Evolutionary conservation across 2,888 invertebrate genomes (phyloP).

Genomic region (Pterostichus madidus): DNA sequence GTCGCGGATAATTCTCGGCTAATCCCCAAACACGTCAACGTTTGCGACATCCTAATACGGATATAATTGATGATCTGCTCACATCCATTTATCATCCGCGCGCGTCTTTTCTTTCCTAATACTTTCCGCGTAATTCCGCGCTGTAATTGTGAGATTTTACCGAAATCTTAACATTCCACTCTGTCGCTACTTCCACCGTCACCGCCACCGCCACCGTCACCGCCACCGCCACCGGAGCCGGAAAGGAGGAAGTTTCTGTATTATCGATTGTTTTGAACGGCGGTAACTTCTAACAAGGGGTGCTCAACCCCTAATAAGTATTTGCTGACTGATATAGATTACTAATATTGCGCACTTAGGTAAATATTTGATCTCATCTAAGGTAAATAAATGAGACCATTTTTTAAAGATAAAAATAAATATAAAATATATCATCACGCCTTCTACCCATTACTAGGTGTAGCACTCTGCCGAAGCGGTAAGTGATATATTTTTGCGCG

Average conservation of each 20-base stretch:
- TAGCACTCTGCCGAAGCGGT: too few relatives aligned
- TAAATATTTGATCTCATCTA: too few relatives aligned
- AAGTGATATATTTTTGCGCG: too few relatives aligned
- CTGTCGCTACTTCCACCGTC: too few relatives aligned
- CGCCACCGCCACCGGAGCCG: not conserved
- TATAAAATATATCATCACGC: too few relatives aligned
- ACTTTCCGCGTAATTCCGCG: slow-evolving; percentile 34
- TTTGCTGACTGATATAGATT: too few relatives aligned
- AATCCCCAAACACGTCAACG: slow-evolving; percentile 63
- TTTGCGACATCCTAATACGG: slow-evolving; percentile 62
- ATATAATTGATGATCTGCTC: slow-evolving; percentile 65
- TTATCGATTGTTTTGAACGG: slow-evolving; percentile 31
- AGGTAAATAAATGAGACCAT: too few relatives aligned
- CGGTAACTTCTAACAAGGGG: not conserved
- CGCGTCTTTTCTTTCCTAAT: slow-evolving; percentile 51
- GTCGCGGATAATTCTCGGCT: slow-evolving; percentile 47
- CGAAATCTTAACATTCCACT: slow-evolving; percentile 56
- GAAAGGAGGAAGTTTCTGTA: slow-evolving; percentile 9
- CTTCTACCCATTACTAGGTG: too few relatives aligned
- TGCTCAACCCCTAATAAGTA: too few relatives aligned
- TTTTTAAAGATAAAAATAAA: too few relatives aligned
- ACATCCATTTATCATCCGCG: slow-evolving; percentile 63
- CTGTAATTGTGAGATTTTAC: slow-evolving; percentile 64
- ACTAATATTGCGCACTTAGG: too few relatives aligned
- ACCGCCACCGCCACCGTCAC: not conserved